These are phyloP conservation scores for Andrena bicolor DNA, from an alignment of 2,888 invertebrate species.

Conservation along the genomic window DNA sequence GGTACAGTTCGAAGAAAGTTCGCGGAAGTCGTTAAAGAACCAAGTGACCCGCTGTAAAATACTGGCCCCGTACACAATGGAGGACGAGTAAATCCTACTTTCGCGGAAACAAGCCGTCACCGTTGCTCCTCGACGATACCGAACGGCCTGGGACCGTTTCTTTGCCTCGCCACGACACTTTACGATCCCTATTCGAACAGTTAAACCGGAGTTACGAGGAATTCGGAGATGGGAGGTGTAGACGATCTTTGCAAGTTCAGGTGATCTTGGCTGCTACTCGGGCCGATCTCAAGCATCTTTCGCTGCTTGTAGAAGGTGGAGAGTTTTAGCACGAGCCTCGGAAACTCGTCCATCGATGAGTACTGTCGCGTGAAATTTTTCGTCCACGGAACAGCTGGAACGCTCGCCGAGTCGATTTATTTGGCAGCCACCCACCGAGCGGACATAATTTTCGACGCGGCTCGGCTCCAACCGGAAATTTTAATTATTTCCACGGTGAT, in stretches of 20 bases:
- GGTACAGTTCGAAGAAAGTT: conserved; percentile 51
- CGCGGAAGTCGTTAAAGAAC: conserved; percentile 65
- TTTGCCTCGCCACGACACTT: neutral
- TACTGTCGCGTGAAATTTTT: neutral
- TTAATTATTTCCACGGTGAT: conserved; percentile 52
- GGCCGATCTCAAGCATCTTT: too few relatives aligned
- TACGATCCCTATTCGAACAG: conserved; percentile 3
- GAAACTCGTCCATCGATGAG: neutral
- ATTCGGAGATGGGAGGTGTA: neutral
- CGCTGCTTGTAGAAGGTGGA: too few relatives aligned
- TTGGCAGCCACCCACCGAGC: neutral
- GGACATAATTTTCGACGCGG: conserved; percentile 32
- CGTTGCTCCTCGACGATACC: neutral
- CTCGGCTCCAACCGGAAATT: conserved; percentile 23
- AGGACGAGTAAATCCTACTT: conserved; percentile 14
- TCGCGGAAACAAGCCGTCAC: conserved; percentile 25
- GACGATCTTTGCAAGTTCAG: neutral
- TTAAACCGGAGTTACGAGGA: neutral
- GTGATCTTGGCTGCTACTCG: neutral
- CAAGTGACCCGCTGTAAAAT: conserved; percentile 59
- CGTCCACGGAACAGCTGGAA: conserved; percentile 16
- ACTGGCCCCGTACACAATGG: conserved; percentile 36
- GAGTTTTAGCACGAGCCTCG: neutral
- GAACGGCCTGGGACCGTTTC: neutral
- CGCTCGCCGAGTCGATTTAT: conserved; percentile 28